Evolutionary conservation across 2,888 invertebrate genomes (phyloP).

Genomic region (Protula sp.): DNA sequence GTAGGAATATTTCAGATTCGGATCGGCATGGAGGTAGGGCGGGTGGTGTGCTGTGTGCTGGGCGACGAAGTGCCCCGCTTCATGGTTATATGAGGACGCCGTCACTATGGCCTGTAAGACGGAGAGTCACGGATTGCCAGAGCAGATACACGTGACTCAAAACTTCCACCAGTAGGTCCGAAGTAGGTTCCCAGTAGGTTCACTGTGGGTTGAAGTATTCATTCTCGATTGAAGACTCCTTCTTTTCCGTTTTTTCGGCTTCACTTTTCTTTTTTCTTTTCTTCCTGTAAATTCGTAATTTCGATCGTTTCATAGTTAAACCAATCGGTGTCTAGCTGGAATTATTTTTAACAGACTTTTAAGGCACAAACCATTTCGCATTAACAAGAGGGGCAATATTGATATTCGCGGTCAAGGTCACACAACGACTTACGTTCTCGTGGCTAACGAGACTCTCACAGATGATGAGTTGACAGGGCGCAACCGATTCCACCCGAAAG

Average conservation of each 20-base stretch:
- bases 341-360: conserved; percentile 21
- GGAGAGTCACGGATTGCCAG: conserved; percentile 41
- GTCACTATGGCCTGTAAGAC: conserved; percentile 40
- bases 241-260: too few species aligned
- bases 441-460: conserved; percentile 18
- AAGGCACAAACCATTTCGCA: conserved; percentile 23
- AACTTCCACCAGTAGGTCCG: conserved; percentile 30
- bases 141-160: conserved; percentile 32
- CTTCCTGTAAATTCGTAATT: too few species aligned
- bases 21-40: conserved; percentile 36
- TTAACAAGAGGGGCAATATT: conserved; percentile 32
- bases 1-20: conserved; percentile 34
- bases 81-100: conserved; percentile 36
- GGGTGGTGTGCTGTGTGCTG: conserved; percentile 33
- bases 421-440: conserved; percentile 30
- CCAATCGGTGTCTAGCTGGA: too few species aligned
- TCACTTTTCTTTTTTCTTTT: too few species aligned
- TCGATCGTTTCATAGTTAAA: too few species aligned
- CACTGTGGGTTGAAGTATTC: too few species aligned
- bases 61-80: conserved; percentile 36
- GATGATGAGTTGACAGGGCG: neutral
- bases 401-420: conserved; percentile 29
- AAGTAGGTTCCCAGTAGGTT: too few species aligned
- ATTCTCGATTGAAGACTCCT: too few species aligned
- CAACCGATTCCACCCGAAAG: neutral